Evolutionary conservation across 2,113 vertebrate species (phyloP), one percentile per base, ranked within the genome.

Genomic region (Ammodytes marinus): DNA sequence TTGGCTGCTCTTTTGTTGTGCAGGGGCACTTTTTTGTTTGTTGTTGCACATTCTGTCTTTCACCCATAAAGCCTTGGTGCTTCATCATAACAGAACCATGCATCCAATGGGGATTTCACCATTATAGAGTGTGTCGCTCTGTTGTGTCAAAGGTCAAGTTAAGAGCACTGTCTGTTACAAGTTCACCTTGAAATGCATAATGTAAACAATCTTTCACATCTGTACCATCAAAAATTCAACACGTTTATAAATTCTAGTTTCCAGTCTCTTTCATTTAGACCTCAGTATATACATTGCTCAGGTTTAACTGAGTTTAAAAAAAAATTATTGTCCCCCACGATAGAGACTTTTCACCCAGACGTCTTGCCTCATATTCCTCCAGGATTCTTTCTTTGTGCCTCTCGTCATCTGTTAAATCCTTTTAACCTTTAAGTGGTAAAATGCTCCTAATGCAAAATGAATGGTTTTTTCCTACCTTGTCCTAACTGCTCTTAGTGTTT

Each of bases 251-350:
- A 42, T 77, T 46, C 46, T 71, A 8, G 43, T 60, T 65, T 74
- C 37, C 53, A 10, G n/a, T 77, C 78, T 52, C 2, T 57, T 27
- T 86, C 61, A 50, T 79, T 73, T 89, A 88, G 83, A 85, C 78
- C 85, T 91, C 86, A 85, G 78, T 82, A 69, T 77, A 86, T 88
- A 76, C 86, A 58, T 67, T 17, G 73, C 90, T 92, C 90, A 85
- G 88, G 89, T 93, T 91, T 87, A 90, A 91, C 88, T 89, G 90
- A 77, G 89, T 86, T 86, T 87, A 27, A 27, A 53, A 85, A 71
- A 64, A 66, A 45, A 80, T 65, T 86, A 54, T 81, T 37, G 35
- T 77, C 11, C 50, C 82, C 77, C 0, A 27, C 27, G 3, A 73
- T 86, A 74, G 37, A 83, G 52, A 60, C 58, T 49, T 83, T 78